Percentiles rank a stretch among this genome's conserved stretches.
These are phyloP conservation scores for Boloria selene DNA, from an alignment of 2,888 invertebrate species.

Conservation along the genomic window DNA sequence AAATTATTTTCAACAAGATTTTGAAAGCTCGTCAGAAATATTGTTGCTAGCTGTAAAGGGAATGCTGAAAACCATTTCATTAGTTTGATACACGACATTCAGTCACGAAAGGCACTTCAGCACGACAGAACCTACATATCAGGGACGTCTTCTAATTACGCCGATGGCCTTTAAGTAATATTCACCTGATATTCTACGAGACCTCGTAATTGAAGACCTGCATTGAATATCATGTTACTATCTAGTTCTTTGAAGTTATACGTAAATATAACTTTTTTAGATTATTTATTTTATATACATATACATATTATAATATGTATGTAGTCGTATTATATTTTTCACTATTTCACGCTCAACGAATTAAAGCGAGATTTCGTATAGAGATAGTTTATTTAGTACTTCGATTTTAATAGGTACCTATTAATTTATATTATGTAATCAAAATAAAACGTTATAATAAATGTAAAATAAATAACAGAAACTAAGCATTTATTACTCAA, in stretches of 20 bases:
- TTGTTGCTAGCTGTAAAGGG: constrained; percentile 35
- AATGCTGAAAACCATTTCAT: constrained; percentile 56
- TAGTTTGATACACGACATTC: constrained; percentile 56
- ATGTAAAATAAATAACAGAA: too few relatives aligned
- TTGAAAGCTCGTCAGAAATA: background rate
- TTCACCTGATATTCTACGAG: constrained; percentile 21
- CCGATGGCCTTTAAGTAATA: constrained; percentile 23
- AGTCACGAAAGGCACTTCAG: constrained; percentile 55
- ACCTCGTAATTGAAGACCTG: constrained; percentile 24
- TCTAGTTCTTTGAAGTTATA: background rate
- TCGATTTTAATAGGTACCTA: too few relatives aligned
- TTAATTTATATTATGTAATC: too few relatives aligned
- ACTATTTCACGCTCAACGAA: too few relatives aligned
- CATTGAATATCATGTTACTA: constrained; percentile 14
- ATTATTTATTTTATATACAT: too few relatives aligned
- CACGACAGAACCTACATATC: constrained; percentile 31
- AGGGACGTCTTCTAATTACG: constrained; percentile 34
- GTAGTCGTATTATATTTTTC: too few relatives aligned
- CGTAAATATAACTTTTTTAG: too few relatives aligned
- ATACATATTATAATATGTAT: too few relatives aligned
- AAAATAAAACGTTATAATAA: too few relatives aligned
- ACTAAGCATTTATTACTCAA: too few relatives aligned
- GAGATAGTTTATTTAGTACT: too few relatives aligned
- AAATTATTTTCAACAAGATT: background rate
- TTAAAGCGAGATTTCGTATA: too few relatives aligned